A percentile compares a stretch with the other conserved stretches of the same genome.
Evolutionary conservation across 2,113 vertebrate species (phyloP).

Genomic region (Promerops cafer): DNA sequence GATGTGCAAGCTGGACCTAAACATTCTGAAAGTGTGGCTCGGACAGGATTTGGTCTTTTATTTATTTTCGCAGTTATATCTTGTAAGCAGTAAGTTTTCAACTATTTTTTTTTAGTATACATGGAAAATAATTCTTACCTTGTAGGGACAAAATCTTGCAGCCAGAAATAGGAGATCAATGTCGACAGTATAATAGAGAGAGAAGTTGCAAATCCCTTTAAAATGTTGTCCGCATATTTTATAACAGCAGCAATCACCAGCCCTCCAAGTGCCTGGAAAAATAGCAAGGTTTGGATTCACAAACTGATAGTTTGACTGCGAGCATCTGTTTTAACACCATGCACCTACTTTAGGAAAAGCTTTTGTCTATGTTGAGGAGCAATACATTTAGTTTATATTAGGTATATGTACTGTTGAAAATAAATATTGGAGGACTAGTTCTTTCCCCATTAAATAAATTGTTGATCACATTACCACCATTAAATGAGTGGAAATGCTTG

Average conservation of each 20-base stretch:
- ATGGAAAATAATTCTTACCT: constrained; percentile 71
- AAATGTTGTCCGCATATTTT: constrained; percentile 98
- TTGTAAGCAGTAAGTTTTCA: not conserved
- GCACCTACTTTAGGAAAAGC: not conserved
- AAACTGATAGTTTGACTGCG: not conserved
- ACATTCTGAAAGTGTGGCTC: not conserved
- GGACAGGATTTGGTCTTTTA: not conserved
- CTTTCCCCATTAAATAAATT: not conserved
- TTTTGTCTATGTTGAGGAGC: not conserved
- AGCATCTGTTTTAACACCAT: not conserved
- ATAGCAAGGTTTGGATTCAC: not conserved
- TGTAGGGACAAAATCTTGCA: constrained; percentile 92
- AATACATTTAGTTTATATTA: not conserved
- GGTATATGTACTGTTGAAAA: not conserved
- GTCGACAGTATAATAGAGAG: constrained; percentile 98
- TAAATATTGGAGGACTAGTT: not conserved
- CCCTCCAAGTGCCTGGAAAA: constrained; percentile 90
- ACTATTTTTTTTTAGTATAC: not conserved
- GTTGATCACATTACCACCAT: not conserved
- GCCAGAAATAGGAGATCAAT: constrained; percentile 94
- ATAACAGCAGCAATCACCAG: constrained; percentile 97
- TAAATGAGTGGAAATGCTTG: not conserved
- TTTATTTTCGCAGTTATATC: not conserved
- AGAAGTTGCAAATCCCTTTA: constrained; percentile 97
- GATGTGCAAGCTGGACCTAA: not conserved